These are phyloP conservation scores for Machimus atricapillus DNA, from an alignment of 2,888 invertebrate species.

Conservation along the genomic window DNA sequence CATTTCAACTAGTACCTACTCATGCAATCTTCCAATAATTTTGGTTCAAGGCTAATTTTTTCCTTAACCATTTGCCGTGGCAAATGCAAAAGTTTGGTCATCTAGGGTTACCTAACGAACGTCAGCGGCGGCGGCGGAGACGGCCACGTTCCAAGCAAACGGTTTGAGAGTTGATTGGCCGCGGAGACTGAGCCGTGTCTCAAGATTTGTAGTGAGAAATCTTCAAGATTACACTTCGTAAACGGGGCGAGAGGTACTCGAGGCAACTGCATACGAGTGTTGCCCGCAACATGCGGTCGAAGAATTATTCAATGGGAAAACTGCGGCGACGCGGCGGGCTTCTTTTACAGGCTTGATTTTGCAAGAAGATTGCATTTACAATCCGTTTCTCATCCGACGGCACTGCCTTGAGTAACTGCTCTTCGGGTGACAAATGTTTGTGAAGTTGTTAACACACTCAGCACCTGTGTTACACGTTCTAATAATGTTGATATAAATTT, in stretches of 20 bases:
- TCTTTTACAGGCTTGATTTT: neutral
- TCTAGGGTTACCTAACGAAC: neutral
- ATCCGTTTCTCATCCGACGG: neutral
- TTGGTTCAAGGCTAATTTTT: constrained; percentile 22
- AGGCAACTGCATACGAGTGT: neutral
- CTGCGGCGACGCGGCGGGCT: neutral
- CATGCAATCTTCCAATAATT: constrained; percentile 20
- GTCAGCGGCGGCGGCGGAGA: neutral
- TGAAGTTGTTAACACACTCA: neutral
- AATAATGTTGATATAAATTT: neutral
- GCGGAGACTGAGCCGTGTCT: neutral
- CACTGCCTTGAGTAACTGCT: neutral
- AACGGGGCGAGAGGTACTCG: neutral
- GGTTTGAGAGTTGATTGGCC: neutral
- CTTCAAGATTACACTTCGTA: neutral
- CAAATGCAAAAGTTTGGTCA: neutral
- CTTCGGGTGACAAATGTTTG: neutral
- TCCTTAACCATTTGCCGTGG: neutral
- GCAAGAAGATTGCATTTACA: neutral
- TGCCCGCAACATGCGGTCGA: neutral
- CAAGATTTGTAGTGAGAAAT: neutral
- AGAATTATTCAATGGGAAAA: neutral
- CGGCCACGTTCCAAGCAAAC: neutral
- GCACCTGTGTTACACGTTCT: neutral
- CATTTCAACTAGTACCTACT: neutral